Base-by-base conservation (phyloP, 2,113 vertebrate genomes). In the Agapornis roseicollis region DNA sequence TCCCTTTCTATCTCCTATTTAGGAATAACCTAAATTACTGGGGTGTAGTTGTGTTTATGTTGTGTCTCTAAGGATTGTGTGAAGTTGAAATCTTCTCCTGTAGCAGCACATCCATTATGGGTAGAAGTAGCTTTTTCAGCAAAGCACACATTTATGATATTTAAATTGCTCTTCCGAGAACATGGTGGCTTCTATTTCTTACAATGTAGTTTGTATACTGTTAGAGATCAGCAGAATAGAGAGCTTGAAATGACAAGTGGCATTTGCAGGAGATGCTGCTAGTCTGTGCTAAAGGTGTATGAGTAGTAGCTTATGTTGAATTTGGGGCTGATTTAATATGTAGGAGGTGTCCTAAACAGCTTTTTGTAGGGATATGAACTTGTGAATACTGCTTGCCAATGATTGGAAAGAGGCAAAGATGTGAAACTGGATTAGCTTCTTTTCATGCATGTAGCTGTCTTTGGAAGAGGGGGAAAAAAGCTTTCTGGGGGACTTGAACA, bases 281-380 rank as follows among this genome's bases (percentile, higher is more conserved):
- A n/a, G 31, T 15, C 29, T 41, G 17, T 74, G 18, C 10, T 79
- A 18, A 55, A 79, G 63, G 66, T 92, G 19, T 82, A 17, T 31
- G 41, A 91, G 19, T 78, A 47, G 55, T 47, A 65, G 81, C 24
- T 95, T 78, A 37, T 86, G 83, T 74, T 71, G 55, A 72, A 50
- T 90, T 90, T 64, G 15, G 14, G 50, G 24, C 24, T 68, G 80
- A 68, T 76, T 60, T 74, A 74, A 52, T 89, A 25, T 6, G 24
- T 90, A 68, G 80, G 64, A 86, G 69, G 35, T 89, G 80, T 96
- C 46, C 56, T 90, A 31, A 95, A 68, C 61, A 91, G 80, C 39
- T 91, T 91, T 95, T 50, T 69, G 25, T 33, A 52, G 66, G 61
- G n/a, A 17, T 87, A 29, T 10, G 53, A 82, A 53, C 46, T 68